Evolutionary conservation across 2,113 vertebrate species (phyloP), one percentile per base, ranked within the genome.

Genomic region (Amazona vittata): DNA sequence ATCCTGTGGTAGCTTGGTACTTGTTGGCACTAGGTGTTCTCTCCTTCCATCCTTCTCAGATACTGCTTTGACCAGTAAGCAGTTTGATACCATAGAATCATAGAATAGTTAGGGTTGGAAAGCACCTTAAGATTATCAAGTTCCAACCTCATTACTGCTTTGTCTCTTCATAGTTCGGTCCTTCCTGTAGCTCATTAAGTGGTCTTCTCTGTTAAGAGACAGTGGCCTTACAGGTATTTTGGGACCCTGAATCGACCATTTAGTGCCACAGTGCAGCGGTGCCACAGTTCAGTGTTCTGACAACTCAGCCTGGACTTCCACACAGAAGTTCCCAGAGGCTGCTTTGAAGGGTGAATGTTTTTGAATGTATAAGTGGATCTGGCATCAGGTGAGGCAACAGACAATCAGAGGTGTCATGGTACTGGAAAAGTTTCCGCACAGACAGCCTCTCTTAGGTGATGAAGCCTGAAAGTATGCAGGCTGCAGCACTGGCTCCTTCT

Each of bases 361-460:
- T 31, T 53, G 33, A 78, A n/a, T 31, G 21, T 28, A 4, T 47
- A 87, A 41, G 41, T 6, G 11, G 16, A 75, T 57, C 20, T 33
- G 24, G 74, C 46, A 74, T 19, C 26, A 70, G 13, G 29, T 9
- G 41, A 88, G 69, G 31, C 53, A 81, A 62, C 8, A 37, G 31
- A 39, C 31, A 46, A 60, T 53, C 6, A 73, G 39, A 37, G 39
- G 25, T 29, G 33, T 28, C 33, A 33, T 43, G 37, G n/a, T 19
- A 28, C 15, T 55, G 0, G 0, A 15, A 17, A 53, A 73, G 52
- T 15, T 49, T 53, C 16, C 20, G 8, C 12, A 15, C n/a, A 62
- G 31, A 9, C 71, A 76, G 63, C 20, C 18, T 76, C 41, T 75
- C 46, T 33, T 47, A 53, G 33, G 62, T 6, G 21, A 43, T 20